Base-by-base conservation (phyloP, 2,888 invertebrate genomes). In the Mylabris sibirica region DNA sequence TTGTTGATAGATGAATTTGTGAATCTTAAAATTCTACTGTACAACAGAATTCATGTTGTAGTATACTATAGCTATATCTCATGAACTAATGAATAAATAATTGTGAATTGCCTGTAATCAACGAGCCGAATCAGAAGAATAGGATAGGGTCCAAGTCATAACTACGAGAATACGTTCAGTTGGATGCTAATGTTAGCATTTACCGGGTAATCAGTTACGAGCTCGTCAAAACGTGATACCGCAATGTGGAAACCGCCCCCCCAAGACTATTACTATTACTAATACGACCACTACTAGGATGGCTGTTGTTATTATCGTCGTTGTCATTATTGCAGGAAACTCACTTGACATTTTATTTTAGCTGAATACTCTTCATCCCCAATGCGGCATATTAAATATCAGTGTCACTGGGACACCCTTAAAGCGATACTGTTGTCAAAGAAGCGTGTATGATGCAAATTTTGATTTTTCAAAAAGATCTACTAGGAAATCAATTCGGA, bases 171-270 rank as follows among this genome's bases (percentile, higher is more conserved):
- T 49, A 20, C 49, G 49, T 49, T 49, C 20, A 20, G 57, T 57
- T 57, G 24, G 57, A 57, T 57, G 57, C 24, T 57, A 57, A 57
- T 57, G 57, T 57, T 57, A 22, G 24, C 57, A 57, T 57, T 57
- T 57, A 20, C 57, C 57, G 57, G 57, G 57, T 57, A 57, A 57
- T 57, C 57, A 57, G 57, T 24, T 57, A 57, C 57, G 57, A 20
- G 57, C 24, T 57, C 24, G 24, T 57, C 57, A 57, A 24, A 57
- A 22, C 22, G 24, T 57, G 57, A 57, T 57, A 57, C 57, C 57
- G 24, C 57, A 57, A 57, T 24, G 11, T 24, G 24, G 57, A 24
- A 22, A 57, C 57, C 57, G 22, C 57, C 24, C 24, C 57, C 24
- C 24, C 57, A 24, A 57, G 57, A 57, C 24, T 12, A 24, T 20